A percentile compares a stretch with the other conserved stretches of the same genome.
These are phyloP conservation scores for Rhinopomastus cyanomelas DNA, from an alignment of 2,113 vertebrate species.

Conservation along the genomic window DNA sequence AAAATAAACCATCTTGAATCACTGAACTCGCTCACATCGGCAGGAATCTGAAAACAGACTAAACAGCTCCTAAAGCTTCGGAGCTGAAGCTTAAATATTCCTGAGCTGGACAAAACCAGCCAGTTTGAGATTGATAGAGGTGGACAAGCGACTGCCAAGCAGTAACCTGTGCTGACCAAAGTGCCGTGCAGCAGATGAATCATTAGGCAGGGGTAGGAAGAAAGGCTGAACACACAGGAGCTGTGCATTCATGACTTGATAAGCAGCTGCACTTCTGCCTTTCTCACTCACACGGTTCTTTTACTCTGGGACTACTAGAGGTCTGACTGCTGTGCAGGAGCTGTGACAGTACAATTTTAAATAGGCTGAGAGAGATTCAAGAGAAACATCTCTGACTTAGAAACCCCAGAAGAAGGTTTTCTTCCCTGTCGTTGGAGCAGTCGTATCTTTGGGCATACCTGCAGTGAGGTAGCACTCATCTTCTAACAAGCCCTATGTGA, in stretches of 20 bases:
- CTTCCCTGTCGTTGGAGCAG: neutral
- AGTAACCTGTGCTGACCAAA: neutral
- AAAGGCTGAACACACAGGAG: neutral
- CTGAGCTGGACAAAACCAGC: neutral
- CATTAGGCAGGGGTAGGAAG: neutral
- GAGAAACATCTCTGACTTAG: neutral
- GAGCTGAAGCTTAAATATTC: neutral
- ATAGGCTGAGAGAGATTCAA: neutral
- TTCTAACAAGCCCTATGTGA: neutral
- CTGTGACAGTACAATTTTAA: neutral
- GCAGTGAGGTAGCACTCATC: neutral
- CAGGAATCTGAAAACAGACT: neutral
- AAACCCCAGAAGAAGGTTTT: neutral
- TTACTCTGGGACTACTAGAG: neutral
- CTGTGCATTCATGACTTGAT: neutral
- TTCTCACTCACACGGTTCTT: neutral
- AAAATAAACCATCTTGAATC: conserved; percentile 5
- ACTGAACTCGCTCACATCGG: neutral
- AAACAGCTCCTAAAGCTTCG: neutral
- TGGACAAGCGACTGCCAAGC: neutral
- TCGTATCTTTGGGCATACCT: neutral
- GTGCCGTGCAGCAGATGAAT: neutral
- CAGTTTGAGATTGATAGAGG: neutral
- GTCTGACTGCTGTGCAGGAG: neutral
- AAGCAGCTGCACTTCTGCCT: neutral